phyloP scores from a whole-genome alignment of 2,797 vertebrate species.

The Gymnopithys bicolor region DNA sequence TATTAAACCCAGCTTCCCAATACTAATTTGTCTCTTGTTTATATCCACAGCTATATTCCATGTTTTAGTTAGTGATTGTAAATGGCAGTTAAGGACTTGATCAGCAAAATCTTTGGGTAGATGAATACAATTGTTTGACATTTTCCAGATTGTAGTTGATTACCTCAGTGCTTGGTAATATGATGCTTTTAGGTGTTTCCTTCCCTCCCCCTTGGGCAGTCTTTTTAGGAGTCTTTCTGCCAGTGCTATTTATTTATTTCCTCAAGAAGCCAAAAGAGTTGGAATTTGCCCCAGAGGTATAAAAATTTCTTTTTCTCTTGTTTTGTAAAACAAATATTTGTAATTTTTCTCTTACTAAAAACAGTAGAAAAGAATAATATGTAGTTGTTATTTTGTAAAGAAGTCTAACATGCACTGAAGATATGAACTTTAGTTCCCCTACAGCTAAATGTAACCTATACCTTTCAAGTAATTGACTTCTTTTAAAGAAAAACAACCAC shows the following conservation, averaged over 20 bases:
- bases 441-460: background rate
- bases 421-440: background rate
- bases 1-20: constrained; percentile 70
- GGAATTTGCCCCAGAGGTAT: background rate
- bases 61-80: constrained; percentile 70
- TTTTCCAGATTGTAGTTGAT: constrained; percentile 73
- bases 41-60: constrained; percentile 57
- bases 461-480: constrained; percentile 37
- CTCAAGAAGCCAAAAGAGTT: background rate
- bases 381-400: background rate
- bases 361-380: background rate
- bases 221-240: constrained; percentile 30
- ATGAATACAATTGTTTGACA: constrained; percentile 70
- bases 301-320: background rate
- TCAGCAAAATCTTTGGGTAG: constrained; percentile 57
- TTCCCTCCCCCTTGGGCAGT: constrained; percentile 17
- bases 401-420: background rate
- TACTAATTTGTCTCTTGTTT: constrained; percentile 71
- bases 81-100: constrained; percentile 70
- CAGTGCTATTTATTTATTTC: constrained; percentile 17
- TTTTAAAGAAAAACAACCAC: constrained; percentile 33
- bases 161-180: constrained; percentile 54
- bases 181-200: constrained; percentile 61
- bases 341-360: background rate
- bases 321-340: background rate